Percentiles rank a stretch among this genome's conserved stretches.
Evolutionary conservation across 2,113 vertebrate genomes (phyloP).

Genomic region (Isurus oxyrinchus): DNA sequence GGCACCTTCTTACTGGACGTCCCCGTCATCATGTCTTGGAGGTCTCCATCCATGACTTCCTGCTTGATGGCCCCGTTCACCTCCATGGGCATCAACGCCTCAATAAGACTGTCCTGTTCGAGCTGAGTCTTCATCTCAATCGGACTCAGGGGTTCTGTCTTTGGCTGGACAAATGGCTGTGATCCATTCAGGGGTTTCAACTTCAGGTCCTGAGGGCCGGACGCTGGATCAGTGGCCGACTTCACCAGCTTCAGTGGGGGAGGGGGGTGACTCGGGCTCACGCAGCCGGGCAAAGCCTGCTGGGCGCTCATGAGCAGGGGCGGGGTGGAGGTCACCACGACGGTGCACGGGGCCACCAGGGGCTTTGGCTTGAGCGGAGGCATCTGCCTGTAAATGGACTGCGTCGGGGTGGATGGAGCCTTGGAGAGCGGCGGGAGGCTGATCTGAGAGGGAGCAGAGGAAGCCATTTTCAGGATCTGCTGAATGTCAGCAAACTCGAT

Average conservation of each 20-base stretch:
- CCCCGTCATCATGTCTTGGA: conserved; percentile 62
- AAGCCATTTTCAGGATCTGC: conserved; percentile 89
- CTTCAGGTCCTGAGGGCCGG: conserved; percentile 52
- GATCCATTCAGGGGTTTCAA: conserved; percentile 48
- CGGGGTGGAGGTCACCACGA: conserved; percentile 76
- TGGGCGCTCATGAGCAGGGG: conserved; percentile 82
- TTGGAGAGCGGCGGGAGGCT: conserved; percentile 79
- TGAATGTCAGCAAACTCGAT: conserved; percentile 90
- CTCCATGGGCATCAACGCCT: conserved; percentile 65
- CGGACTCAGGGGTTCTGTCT: conserved; percentile 53
- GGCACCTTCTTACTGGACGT: conserved; percentile 59
- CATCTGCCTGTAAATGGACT: conserved; percentile 75
- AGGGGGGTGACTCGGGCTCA: conserved; percentile 82
- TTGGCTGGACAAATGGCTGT: conserved; percentile 52
- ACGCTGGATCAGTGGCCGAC: conserved; percentile 59
- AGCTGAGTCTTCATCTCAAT: conserved; percentile 62
- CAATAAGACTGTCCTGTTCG: conserved; percentile 71
- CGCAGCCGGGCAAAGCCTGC: conserved; percentile 84
- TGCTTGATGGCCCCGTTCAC: conserved; percentile 70
- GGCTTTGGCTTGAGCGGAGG: conserved; percentile 89
- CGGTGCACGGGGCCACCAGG: conserved; percentile 73
- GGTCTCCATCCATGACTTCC: conserved; percentile 71
- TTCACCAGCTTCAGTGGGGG: conserved; percentile 68
- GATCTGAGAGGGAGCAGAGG: conserved; percentile 74
- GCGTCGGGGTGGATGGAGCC: conserved; percentile 63